These are phyloP conservation scores for Tetrao urogallus DNA, from an alignment of 2,113 vertebrate genomes.

Conservation along the genomic window DNA sequence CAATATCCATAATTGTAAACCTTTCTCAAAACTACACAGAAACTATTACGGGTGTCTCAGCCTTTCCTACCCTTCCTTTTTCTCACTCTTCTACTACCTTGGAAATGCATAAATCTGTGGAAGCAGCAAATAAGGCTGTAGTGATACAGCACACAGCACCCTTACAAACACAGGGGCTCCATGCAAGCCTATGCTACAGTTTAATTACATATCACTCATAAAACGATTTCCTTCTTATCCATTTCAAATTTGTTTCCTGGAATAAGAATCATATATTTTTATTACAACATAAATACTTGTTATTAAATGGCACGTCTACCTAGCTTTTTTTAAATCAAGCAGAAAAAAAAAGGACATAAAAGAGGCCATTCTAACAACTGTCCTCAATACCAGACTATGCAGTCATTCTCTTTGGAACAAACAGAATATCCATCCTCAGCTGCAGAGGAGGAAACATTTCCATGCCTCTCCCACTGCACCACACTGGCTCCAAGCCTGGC, in stretches of 20 bases:
- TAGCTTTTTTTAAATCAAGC: background rate
- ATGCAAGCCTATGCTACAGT: background rate
- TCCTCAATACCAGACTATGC: background rate
- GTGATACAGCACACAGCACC: background rate
- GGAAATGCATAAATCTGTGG: background rate
- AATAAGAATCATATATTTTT: slow-evolving; percentile 16
- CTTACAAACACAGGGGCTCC: accelerated
- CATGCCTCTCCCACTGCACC: background rate
- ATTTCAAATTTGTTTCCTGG: slow-evolving; percentile 12
- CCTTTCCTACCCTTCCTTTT: background rate
- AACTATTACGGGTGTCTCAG: background rate
- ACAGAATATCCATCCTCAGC: background rate
- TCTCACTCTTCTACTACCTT: background rate
- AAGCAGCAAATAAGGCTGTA: background rate
- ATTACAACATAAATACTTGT: background rate
- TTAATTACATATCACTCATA: background rate
- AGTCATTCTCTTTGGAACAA: background rate
- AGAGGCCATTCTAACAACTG: background rate
- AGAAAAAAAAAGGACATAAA: background rate
- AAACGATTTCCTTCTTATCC: background rate
- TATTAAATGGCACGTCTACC: background rate
- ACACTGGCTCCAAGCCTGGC: background rate
- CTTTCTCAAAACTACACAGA: background rate
- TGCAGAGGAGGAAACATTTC: background rate
- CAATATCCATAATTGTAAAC: background rate